Evolutionary conservation across 2,797 vertebrate species (phyloP).

Genomic region (Protonibea diacanthus): DNA sequence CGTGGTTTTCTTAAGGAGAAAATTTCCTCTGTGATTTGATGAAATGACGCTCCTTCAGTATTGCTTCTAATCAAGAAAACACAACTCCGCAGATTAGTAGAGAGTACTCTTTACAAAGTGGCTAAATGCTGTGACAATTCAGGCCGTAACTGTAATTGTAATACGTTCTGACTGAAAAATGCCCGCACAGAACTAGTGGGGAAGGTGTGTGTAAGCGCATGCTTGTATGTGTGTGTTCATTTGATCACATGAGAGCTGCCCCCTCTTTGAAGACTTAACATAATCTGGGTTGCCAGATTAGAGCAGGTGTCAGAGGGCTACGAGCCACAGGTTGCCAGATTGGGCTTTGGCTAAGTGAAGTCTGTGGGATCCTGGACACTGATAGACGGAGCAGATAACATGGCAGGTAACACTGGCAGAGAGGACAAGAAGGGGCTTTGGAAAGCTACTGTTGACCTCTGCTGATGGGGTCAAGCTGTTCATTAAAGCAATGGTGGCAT

Average conservation of each 20-base stretch:
- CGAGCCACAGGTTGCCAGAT: constrained; percentile 73
- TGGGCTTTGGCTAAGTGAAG: constrained; percentile 72
- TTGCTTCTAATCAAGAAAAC: constrained; percentile 22
- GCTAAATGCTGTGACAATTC: constrained; percentile 1
- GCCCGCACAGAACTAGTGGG: background rate
- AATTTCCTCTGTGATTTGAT: background rate
- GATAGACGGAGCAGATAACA: constrained; percentile 79
- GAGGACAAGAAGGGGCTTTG: constrained; percentile 74
- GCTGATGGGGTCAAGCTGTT: constrained; percentile 83
- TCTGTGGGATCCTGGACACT: constrained; percentile 75
- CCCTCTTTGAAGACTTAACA: constrained; percentile 74
- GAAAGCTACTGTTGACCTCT: constrained; percentile 78
- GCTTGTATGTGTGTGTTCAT: constrained; percentile 24
- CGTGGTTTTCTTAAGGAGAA: background rate
- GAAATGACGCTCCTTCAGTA: constrained; percentile 7
- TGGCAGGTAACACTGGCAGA: constrained; percentile 57
- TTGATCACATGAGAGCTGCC: constrained; percentile 61
- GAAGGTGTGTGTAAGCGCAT: constrained; percentile 17
- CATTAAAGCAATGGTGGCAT: constrained; percentile 82
- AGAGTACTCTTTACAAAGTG: background rate
- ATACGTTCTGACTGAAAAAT: constrained; percentile 12
- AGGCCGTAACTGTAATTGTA: no score
- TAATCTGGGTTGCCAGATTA: constrained; percentile 81
- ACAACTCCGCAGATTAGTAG: background rate
- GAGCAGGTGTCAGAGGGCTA: constrained; percentile 74